These are phyloP conservation scores for Callopanchax toddi DNA, from an alignment of 2,113 vertebrate species.

Conservation along the genomic window DNA sequence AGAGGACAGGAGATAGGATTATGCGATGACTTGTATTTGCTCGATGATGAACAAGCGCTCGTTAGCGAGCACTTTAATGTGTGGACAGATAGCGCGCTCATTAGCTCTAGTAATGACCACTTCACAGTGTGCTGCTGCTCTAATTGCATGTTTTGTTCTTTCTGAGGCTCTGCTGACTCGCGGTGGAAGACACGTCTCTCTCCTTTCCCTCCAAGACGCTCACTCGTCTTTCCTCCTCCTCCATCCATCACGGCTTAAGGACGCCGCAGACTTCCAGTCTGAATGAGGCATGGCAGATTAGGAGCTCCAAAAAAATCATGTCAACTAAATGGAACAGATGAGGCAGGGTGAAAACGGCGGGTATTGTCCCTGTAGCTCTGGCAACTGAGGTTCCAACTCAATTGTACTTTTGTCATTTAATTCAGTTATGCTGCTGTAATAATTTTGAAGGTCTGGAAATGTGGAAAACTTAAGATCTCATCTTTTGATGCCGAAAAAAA, in stretches of 20 bases:
- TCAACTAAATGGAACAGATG: constrained; percentile 68
- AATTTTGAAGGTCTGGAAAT: constrained; percentile 63
- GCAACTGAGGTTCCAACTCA: constrained; percentile 60
- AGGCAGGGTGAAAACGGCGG: constrained; percentile 38
- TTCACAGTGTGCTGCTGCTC: constrained; percentile 69
- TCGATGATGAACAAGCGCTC: constrained; percentile 83
- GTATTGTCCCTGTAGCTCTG: constrained; percentile 60
- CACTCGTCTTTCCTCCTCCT: constrained; percentile 32
- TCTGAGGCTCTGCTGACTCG: constrained; percentile 35
- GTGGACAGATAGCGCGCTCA: constrained; percentile 77
- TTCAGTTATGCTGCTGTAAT: constrained; percentile 71
- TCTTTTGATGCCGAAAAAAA: constrained; percentile 65
- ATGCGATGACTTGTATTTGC: constrained; percentile 73
- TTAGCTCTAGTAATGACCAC: constrained; percentile 82
- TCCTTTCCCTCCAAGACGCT: constrained; percentile 54
- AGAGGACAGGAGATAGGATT: constrained; percentile 76
- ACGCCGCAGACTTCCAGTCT: constrained; percentile 43
- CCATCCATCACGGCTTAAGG: constrained; percentile 63
- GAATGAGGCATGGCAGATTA: constrained; percentile 65
- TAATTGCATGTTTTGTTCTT: constrained; percentile 80
- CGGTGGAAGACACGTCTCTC: constrained; percentile 44
- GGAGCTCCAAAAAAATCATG: constrained; percentile 40
- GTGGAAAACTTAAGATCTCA: constrained; percentile 67
- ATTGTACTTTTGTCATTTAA: constrained; percentile 59
- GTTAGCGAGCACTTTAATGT: constrained; percentile 79